A percentile compares a stretch with the other conserved stretches of the same genome.
phyloP scores from a whole-genome alignment of 2,797 vertebrate species.

The Craterocephalus amniculus region DNA sequence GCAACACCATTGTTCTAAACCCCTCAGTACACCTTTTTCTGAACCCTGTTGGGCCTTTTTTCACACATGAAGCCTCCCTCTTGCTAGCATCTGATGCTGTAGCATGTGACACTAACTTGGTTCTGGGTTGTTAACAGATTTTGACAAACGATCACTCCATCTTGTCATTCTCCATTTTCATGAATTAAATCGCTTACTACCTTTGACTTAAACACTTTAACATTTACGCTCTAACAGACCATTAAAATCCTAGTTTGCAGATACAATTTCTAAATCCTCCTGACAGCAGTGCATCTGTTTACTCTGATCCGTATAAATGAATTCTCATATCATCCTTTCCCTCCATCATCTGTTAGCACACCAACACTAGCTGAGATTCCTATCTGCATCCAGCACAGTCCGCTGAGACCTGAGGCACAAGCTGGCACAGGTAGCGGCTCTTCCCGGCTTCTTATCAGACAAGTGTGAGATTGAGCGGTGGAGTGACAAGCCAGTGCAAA shows the following conservation, averaged over 20 bases:
- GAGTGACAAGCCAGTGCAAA: conserved; percentile 59
- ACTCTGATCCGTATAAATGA: background rate
- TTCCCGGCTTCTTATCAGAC: conserved; percentile 60
- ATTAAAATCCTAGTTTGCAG: background rate
- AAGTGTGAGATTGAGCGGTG: conserved; percentile 47
- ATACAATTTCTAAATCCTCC: background rate
- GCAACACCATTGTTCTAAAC: conserved; percentile 49
- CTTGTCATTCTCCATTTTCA: background rate
- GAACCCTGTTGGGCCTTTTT: conserved; percentile 57
- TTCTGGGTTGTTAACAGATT: background rate
- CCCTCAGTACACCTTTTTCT: conserved; percentile 47
- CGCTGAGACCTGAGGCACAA: conserved; percentile 21
- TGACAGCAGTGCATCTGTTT: background rate
- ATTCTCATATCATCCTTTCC: background rate
- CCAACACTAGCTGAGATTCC: conserved; percentile 4
- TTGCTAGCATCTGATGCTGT: conserved; percentile 16
- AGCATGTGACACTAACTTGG: conserved; percentile 11
- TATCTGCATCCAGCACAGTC: conserved; percentile 14
- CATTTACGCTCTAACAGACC: background rate
- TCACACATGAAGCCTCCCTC: conserved; percentile 14
- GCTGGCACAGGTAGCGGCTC: conserved; percentile 45
- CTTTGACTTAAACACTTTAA: background rate
- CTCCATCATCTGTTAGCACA: background rate
- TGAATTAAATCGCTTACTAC: background rate
- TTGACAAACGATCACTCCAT: background rate